phyloP scores from a whole-genome alignment of 2,797 vertebrate genomes.

The Hoplostethus atlanticus region DNA sequence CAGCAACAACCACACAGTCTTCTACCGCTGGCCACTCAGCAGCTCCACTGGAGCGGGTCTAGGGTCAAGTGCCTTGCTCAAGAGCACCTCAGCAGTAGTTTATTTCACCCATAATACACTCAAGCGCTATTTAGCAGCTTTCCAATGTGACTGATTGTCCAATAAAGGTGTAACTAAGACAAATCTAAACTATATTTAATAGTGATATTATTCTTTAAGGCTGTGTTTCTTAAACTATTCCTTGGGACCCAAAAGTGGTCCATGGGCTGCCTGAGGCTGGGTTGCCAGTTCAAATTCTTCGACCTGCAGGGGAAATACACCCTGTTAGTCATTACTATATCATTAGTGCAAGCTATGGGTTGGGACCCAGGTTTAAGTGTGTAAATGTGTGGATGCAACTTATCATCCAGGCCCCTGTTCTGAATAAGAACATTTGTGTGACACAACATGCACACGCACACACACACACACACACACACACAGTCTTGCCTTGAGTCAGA shows the following conservation, averaged over 20 bases:
- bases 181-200: neutral
- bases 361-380: neutral
- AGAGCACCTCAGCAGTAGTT: too few relatives aligned
- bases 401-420: neutral
- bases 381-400: neutral
- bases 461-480: conserved; percentile 37
- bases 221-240: neutral
- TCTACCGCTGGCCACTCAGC: too few relatives aligned
- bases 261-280: neutral
- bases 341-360: too few relatives aligned
- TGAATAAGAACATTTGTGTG: conserved; percentile 31
- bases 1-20: too few relatives aligned
- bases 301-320: neutral
- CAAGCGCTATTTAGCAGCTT: too few relatives aligned
- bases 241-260: neutral
- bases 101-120: too few relatives aligned
- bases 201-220: neutral
- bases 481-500: conserved; percentile 56
- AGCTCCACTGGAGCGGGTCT: too few relatives aligned
- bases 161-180: neutral
- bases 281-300: neutral
- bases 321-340: neutral
- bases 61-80: too few relatives aligned
- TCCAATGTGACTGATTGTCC: too few relatives aligned
- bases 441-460: conserved; percentile 8